Percentiles rank a stretch among this genome's conserved stretches.
Evolutionary conservation across 1,140 invertebrate species (phyloP).

Genomic region (Zaprionus ornatus): DNA sequence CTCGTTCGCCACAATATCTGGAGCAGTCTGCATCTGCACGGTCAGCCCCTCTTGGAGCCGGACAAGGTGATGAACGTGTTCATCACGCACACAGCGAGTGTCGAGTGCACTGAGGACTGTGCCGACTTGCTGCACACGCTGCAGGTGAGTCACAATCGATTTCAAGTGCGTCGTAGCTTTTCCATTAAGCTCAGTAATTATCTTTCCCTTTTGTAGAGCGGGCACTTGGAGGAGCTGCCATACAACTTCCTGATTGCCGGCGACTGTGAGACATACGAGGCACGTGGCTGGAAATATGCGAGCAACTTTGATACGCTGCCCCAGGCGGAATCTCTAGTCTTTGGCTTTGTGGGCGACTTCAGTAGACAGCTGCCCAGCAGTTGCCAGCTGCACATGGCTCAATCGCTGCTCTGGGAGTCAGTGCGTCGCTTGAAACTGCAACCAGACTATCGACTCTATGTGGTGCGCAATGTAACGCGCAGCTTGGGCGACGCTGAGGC

Average conservation of each 20-base stretch:
- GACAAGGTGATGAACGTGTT: constrained; percentile 53
- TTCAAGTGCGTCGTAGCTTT: background rate
- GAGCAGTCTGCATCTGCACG: constrained; percentile 44
- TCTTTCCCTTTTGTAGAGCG: constrained; percentile 9
- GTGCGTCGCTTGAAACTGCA: constrained; percentile 52
- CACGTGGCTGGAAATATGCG: constrained; percentile 66
- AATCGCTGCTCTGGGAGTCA: constrained; percentile 69
- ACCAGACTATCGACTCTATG: constrained; percentile 44
- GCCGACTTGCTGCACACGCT: constrained; percentile 44
- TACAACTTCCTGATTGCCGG: constrained; percentile 76
- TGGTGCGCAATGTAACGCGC: constrained; percentile 37
- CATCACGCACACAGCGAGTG: constrained; percentile 67
- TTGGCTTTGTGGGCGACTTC: constrained; percentile 70
- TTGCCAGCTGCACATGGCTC: constrained; percentile 52
- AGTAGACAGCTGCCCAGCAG: constrained; percentile 34
- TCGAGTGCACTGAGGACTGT: constrained; percentile 57
- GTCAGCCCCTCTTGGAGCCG: constrained; percentile 34
- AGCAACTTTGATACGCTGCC: constrained; percentile 47
- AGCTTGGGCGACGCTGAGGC: constrained; percentile 31
- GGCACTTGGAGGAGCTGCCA: constrained; percentile 58
- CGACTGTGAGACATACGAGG: constrained; percentile 72
- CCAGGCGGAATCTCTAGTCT: constrained; percentile 54
- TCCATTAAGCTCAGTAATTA: background rate
- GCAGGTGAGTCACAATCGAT: constrained; percentile 55
- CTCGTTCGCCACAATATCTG: constrained; percentile 70